Evolutionary conservation across 2,888 invertebrate genomes (phyloP), one percentile per base, ranked within the genome.

Genomic region (Ichneumoninae sp.): DNA sequence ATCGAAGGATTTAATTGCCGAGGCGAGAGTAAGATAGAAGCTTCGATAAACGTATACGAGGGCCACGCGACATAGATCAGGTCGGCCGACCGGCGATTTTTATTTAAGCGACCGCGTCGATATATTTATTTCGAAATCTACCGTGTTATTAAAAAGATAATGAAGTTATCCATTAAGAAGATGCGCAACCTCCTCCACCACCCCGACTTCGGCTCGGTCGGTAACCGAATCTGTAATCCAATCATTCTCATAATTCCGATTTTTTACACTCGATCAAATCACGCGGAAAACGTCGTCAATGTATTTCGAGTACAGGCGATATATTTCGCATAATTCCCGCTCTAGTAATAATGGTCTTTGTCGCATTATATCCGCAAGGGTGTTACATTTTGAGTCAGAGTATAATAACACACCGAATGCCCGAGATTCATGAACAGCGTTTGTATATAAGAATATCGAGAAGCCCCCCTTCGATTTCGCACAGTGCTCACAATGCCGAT

Each of bases 1-100:
- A 87, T 86, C 84, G 84, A 74, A 78, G 16, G 80, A 84, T 86
- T 88, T 88, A 88, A 87, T 88, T 88, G 88, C 88, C 84, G 83
- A 57, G 47, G 66, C 71, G 52, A 78, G 83, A 62, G 76, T 47
- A 60, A 72, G 60, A 72, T 72, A 44, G 60, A 72, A 68, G 79
- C 71, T 76, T 68, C 70, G 83, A 86, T 81, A 78, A 65, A 70
- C 40, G 54, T 52, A 50, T 50, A 68, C 26, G 13, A n/a, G 52
- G 19, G 22, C 68, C 65, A 76, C 68, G 66, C 54, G 36, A 68
- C 76, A 52, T 76, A 66, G 62, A 54, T 76, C 52, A 52, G 62
- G 33, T 47, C 30, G 2, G 66, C 16, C 33, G 19, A 74, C 44
- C 44, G 44, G 74, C 50, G 80, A 80, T 80, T 72, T 66, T 68